Percentiles rank a stretch among this genome's conserved stretches.
phyloP scores from a whole-genome alignment of 2,113 vertebrate genomes.

The Crypturellus undulatus region DNA sequence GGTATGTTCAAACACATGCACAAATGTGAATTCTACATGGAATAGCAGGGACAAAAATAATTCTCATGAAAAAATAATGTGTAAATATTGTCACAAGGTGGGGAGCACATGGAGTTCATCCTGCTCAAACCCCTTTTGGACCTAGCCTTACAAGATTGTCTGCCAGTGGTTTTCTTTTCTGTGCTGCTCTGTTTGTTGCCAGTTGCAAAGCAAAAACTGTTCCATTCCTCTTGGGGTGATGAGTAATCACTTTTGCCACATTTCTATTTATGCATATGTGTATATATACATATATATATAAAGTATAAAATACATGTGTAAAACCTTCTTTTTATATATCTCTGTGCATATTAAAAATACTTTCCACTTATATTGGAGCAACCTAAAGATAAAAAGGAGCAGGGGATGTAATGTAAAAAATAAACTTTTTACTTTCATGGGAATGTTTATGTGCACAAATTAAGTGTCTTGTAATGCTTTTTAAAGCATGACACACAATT shows the following conservation, averaged over 20 bases:
- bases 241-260: not conserved
- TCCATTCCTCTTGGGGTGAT: slow-evolving; percentile 1
- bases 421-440: fast-evolving
- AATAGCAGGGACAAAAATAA: slow-evolving; percentile 21
- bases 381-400: not conserved
- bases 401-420: not conserved
- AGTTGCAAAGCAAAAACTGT: slow-evolving; percentile 54
- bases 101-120: slow-evolving; percentile 71
- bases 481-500: not conserved
- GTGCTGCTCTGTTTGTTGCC: slow-evolving; percentile 27
- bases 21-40: not conserved
- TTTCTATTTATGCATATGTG: not conserved
- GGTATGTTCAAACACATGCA: not conserved
- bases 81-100: slow-evolving; percentile 65
- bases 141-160: not conserved
- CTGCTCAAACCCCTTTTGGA: slow-evolving; percentile 50
- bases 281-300: not conserved
- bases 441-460: not conserved
- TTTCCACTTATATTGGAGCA: not conserved
- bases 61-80: slow-evolving; percentile 34
- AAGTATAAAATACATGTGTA: not conserved
- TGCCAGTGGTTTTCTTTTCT: slow-evolving; percentile 47
- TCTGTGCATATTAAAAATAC: not conserved
- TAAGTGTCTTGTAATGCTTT: not conserved
- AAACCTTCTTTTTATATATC: not conserved